Conservation (phyloP, 2,797 vertebrate genomes). For the Danio kyathit region DNA sequence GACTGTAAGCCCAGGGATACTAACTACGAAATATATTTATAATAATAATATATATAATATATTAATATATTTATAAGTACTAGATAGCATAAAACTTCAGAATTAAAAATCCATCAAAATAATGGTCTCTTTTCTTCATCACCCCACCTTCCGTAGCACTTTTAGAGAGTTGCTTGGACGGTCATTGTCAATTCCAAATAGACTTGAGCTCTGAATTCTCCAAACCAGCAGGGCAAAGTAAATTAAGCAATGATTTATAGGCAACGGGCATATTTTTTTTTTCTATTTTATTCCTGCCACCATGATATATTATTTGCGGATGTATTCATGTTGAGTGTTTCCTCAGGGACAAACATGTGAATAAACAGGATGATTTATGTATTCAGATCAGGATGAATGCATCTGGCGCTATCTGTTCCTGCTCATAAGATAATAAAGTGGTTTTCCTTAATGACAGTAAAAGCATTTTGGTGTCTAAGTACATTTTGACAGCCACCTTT, state of each 20-base stretch:
- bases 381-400: constrained; percentile 55
- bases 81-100: too few species aligned
- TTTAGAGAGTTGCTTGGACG: constrained; percentile 39
- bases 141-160: constrained; percentile 1
- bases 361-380: constrained; percentile 62
- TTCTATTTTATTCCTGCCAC: constrained; percentile 66
- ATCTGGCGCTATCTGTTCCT: constrained; percentile 55
- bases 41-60: too few species aligned
- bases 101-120: background rate
- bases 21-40: too few species aligned
- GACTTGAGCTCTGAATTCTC: constrained; percentile 49
- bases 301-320: constrained; percentile 59
- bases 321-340: constrained; percentile 62
- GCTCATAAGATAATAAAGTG: constrained; percentile 56
- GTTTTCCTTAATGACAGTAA: constrained; percentile 59
- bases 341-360: constrained; percentile 53
- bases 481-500: constrained; percentile 51
- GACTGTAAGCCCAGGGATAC: too few species aligned
- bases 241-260: constrained; percentile 66
- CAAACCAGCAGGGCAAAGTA: constrained; percentile 52
- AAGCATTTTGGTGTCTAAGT: constrained; percentile 46
- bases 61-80: too few species aligned
- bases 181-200: constrained; percentile 51
- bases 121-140: constrained; percentile 30
- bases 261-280: constrained; percentile 46